Evolutionary conservation across 2,113 vertebrate species (phyloP), one percentile per base, ranked within the genome.

Genomic region (Pseudorectes ferrugineus): DNA sequence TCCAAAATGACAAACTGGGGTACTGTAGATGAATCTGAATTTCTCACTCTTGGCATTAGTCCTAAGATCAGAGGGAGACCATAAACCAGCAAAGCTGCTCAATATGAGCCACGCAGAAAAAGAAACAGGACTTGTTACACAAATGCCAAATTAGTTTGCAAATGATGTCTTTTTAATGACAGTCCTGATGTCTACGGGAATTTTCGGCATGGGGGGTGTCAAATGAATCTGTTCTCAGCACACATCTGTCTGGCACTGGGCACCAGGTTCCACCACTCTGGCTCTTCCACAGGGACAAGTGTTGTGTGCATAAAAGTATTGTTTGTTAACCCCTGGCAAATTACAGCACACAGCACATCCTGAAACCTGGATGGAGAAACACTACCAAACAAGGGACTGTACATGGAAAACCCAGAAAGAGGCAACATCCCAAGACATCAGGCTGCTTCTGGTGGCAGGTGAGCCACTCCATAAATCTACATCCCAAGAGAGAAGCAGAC

Each of bases 331-430:
- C n/a, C 35, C 66, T 67, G 88, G 28, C 74, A 85, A 67, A 79
- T 45, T 15, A 19, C 67, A 70, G 49, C 0, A 1, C 48, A 6
- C 3, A 62, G 46, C 15, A 20, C 25, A 24, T 13, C 11, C 6
- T 0, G 6, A 42, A 75, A 76, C 3, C 8, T 36, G 81, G 86
- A 73, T n/a, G 46, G 35, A 76, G 51, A 35, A 85, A 83, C 28
- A 36, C n/a, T 11, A 14, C 14, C 42, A 19, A 62, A 48, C 17
- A 14, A 61, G 46, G 45, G 73, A n/a, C 17, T 61, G 23, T 18
- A 35, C 21, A 7, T 35, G 25, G 46, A 42, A 82, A 42, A 85
- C 40, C 10, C 8, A 73, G 42, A 46, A 85, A 62, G 1, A 20
- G 26, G 25, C 35, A 70, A 66, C 29, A 59, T 14, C 7, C n/a